Evolutionary conservation across 1,140 invertebrate genomes (phyloP).

Genomic region (Cotesia chilonis): DNA sequence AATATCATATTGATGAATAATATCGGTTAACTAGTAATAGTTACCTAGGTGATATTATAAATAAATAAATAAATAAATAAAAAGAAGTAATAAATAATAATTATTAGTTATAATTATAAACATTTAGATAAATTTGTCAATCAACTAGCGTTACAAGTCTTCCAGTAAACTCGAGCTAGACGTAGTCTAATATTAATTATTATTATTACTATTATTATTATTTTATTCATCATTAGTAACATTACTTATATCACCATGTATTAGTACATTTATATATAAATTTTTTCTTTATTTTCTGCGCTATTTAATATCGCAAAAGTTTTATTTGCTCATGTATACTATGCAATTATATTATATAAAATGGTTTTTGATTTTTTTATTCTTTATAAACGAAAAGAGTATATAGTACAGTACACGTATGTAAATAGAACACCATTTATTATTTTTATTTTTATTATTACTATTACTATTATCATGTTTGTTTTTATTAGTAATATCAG

Average conservation of each 20-base stretch:
- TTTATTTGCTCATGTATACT: neutral
- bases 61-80: conserved; percentile 1
- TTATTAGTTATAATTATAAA: neutral
- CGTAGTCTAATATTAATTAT: too few species aligned
- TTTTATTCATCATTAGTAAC: too few species aligned
- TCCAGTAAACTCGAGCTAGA: too few species aligned
- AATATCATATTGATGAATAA: conserved; percentile 21
- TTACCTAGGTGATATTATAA: conserved; percentile 33
- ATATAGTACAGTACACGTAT: neutral
- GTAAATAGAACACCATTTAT: conserved; percentile 16
- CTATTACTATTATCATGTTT: neutral
- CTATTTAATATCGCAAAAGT: neutral
- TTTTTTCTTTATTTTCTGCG: too few species aligned
- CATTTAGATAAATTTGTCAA: neutral
- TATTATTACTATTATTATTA: too few species aligned
- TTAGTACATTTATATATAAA: too few species aligned
- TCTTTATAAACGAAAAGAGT: neutral
- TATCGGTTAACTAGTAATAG: conserved; percentile 30
- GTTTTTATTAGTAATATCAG: too few species aligned
- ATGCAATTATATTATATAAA: neutral
- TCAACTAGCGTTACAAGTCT: neutral
- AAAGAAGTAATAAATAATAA: neutral
- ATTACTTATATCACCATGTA: too few species aligned
- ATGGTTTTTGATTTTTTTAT: conserved; percentile 1
- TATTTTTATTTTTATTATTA: neutral